Conservation (phyloP, 2,888 invertebrate species). For the Tipula confusa region DNA sequence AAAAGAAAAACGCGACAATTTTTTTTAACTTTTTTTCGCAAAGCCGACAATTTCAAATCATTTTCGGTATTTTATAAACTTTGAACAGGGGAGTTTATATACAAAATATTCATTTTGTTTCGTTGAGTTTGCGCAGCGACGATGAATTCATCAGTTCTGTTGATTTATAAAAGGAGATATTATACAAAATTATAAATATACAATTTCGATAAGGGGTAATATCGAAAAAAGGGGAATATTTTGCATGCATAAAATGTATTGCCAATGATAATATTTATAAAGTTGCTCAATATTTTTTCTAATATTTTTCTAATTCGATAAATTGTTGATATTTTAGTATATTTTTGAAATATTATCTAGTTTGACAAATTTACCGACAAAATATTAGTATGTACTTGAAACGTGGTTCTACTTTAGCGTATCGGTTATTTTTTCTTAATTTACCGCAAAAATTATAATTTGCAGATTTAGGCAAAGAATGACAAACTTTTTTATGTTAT, state of each 20-base stretch:
- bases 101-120: neutral
- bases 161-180: neutral
- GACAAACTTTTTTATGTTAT: too few species aligned
- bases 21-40: neutral
- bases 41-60: neutral
- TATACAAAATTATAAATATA: neutral
- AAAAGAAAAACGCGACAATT: neutral
- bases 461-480: too few species aligned
- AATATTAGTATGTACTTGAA: too few species aligned
- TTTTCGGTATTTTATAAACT: neutral
- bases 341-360: too few species aligned
- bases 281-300: neutral
- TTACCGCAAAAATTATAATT: too few species aligned
- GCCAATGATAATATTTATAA: neutral
- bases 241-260: neutral
- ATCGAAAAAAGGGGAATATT: neutral
- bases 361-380: too few species aligned
- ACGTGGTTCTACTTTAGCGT: too few species aligned
- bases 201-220: neutral
- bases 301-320: too few species aligned
- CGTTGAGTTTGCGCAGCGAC: neutral
- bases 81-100: neutral
- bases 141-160: neutral
- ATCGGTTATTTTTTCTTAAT: too few species aligned
- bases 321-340: too few species aligned